These are phyloP conservation scores for Cryptoblepharus egeriae DNA, from an alignment of 2,797 vertebrate genomes.

Conservation along the genomic window DNA sequence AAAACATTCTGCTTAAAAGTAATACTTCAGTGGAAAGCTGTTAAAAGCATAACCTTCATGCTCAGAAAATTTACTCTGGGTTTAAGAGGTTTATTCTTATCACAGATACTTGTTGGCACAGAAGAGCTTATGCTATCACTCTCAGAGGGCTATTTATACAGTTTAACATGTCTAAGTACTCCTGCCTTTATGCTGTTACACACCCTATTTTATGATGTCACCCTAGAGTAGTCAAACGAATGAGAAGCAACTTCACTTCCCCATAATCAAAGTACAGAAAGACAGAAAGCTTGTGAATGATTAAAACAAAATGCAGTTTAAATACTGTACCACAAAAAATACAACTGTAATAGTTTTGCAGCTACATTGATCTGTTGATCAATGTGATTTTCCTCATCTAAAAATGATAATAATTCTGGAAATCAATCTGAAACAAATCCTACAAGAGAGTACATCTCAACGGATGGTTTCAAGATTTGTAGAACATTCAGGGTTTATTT, in stretches of 20 bases:
- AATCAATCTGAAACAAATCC: slow-evolving; percentile 6
- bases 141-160: slow-evolving; percentile 29
- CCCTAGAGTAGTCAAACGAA: slow-evolving; percentile 25
- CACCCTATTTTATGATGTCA: slow-evolving; percentile 29
- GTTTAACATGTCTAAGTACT: slow-evolving; percentile 18
- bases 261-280: background rate
- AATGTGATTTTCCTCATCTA: slow-evolving; percentile 12
- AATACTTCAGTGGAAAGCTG: slow-evolving; percentile 21
- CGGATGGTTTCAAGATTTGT: background rate
- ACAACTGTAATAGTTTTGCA: slow-evolving; percentile 26
- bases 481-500: background rate
- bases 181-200: slow-evolving; percentile 33
- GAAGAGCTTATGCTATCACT: slow-evolving; percentile 11
- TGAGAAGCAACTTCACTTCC: slow-evolving; percentile 18
- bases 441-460: background rate
- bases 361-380: background rate
- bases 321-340: slow-evolving; percentile 7
- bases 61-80: slow-evolving; percentile 41
- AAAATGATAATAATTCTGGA: slow-evolving; percentile 38
- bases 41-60: slow-evolving; percentile 30
- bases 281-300: slow-evolving; percentile 33
- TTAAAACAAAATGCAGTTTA: slow-evolving; percentile 30
- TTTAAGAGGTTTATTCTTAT: slow-evolving; percentile 42
- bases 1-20: slow-evolving; percentile 53
- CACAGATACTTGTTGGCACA: slow-evolving; percentile 21